These are phyloP conservation scores for Colletes gigas DNA, from an alignment of 1,140 invertebrate species.

Conservation along the genomic window DNA sequence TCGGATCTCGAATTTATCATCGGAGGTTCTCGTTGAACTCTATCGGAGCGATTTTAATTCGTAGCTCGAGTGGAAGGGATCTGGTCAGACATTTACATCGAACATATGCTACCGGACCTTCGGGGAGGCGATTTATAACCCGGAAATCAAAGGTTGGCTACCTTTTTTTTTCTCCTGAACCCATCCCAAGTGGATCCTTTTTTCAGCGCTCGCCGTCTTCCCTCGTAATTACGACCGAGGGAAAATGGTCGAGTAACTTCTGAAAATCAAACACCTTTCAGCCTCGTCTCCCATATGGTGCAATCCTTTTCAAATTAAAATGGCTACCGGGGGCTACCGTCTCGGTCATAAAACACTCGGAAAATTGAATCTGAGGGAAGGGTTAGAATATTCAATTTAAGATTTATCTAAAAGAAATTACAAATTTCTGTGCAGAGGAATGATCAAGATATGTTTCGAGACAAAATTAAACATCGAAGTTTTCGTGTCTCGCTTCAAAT, in stretches of 20 bases:
- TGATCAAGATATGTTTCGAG: background rate
- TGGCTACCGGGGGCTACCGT: constrained; percentile 1
- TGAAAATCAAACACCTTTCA: constrained; percentile 25
- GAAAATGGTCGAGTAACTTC: constrained; percentile 30
- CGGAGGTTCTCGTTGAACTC: no score
- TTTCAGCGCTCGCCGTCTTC: no score
- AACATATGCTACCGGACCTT: constrained; percentile 32
- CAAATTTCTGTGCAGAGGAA: no score
- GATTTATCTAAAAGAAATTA: no score
- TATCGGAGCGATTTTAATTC: no score
- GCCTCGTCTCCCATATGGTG: constrained; percentile 40
- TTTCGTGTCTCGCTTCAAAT: no score
- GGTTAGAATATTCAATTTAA: no score
- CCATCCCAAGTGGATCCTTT: background rate
- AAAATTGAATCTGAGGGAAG: background rate
- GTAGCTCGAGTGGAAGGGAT: background rate
- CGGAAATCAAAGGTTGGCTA: constrained; percentile 43
- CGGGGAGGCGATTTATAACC: constrained; percentile 29
- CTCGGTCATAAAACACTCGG: constrained; percentile 2
- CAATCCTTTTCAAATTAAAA: constrained; percentile 18
- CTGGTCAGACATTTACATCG: constrained; percentile 11
- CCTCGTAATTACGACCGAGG: constrained; percentile 21
- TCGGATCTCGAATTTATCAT: no score
- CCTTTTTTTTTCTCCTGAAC: background rate
- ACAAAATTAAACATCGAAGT: no score